Evolutionary conservation across 2,888 invertebrate species (phyloP).

Genomic region (Dysmachus trigonus): DNA sequence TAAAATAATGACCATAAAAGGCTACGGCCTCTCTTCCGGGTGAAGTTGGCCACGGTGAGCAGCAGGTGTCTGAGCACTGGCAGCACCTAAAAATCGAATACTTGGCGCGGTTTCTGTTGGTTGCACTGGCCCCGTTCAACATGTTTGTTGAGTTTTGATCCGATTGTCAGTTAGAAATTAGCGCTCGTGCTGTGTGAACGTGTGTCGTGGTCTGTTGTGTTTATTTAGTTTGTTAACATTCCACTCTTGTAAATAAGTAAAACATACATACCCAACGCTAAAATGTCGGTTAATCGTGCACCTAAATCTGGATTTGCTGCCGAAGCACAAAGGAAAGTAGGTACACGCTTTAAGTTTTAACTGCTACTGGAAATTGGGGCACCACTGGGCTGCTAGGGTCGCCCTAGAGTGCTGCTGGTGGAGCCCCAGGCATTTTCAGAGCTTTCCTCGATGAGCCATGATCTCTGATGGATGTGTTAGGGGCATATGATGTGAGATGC

Average conservation of each 20-base stretch:
- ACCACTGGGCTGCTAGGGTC: background rate
- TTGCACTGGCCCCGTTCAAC: background rate
- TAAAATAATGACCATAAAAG: background rate
- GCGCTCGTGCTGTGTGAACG: background rate
- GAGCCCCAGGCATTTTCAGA: background rate
- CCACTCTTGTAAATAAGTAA: conserved; percentile 7
- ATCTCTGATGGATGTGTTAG: background rate
- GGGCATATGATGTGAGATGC: background rate
- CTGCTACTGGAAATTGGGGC: background rate
- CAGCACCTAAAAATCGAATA: background rate
- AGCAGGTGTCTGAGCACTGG: background rate
- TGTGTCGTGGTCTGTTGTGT: background rate
- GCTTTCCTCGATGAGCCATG: background rate
- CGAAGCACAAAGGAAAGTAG: conserved; percentile 94
- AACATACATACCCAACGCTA: conserved; percentile 37
- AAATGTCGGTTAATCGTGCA: conserved; percentile 65
- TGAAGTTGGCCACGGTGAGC: background rate
- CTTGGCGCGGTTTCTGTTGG: background rate
- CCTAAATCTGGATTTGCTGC: conserved; percentile 85
- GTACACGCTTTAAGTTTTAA: conserved; percentile 53
- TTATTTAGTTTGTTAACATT: conserved; percentile 34
- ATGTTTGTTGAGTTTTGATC: conserved; percentile 13
- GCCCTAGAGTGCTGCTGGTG: background rate
- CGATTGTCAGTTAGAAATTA: conserved; percentile 16
- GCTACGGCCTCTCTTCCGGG: background rate